A percentile compares a stretch with the other conserved stretches of the same genome.
phyloP scores from a whole-genome alignment of 2,797 vertebrate genomes.

The Aotus griseimembra region DNA sequence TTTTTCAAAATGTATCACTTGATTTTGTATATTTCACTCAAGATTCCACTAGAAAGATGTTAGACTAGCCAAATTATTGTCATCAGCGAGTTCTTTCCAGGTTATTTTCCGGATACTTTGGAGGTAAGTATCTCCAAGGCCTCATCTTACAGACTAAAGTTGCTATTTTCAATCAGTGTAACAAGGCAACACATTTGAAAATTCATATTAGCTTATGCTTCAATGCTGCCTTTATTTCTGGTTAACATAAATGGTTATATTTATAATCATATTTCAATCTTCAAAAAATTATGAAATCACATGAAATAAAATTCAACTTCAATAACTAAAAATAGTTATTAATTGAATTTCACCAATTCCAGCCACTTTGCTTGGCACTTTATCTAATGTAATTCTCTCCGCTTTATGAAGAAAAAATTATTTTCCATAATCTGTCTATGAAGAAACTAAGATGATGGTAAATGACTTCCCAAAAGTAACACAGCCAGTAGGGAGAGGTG shows the following conservation, averaged over 20 bases:
- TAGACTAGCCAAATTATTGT: background rate
- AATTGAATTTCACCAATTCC: background rate
- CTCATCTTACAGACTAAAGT: background rate
- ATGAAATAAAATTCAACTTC: conserved; percentile 13
- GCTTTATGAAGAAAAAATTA: background rate
- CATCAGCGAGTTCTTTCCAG: conserved; percentile 1
- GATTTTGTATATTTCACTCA: background rate
- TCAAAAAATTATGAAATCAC: background rate
- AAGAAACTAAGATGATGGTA: background rate
- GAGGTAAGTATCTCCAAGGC: background rate
- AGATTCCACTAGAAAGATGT: conserved; percentile 10
- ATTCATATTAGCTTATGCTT: background rate
- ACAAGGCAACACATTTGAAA: background rate
- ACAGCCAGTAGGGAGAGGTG: background rate
- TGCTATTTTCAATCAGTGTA: background rate
- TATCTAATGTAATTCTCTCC: background rate
- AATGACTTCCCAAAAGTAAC: background rate
- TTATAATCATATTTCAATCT: background rate
- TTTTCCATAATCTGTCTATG: background rate
- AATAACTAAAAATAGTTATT: background rate
- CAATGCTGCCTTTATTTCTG: background rate
- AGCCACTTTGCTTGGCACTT: background rate
- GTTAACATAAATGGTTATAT: background rate
- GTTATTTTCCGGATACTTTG: background rate
- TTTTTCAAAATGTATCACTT: background rate